These are phyloP conservation scores for Margaritifera margaritifera DNA, from an alignment of 2,888 invertebrate genomes.

Conservation along the genomic window DNA sequence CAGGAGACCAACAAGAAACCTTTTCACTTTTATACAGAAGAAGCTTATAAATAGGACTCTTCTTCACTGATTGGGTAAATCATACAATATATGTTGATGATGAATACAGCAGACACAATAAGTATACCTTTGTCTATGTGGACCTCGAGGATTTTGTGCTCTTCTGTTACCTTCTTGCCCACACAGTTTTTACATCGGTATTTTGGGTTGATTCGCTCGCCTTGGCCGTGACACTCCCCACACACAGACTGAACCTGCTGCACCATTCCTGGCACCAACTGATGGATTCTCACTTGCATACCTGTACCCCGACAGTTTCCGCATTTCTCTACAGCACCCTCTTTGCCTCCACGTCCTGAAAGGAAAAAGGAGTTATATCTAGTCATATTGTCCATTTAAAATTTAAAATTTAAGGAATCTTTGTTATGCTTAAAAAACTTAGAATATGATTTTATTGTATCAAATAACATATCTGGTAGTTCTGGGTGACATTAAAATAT, in stretches of 20 bases:
- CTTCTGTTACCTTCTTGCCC: slow-evolving; percentile 91
- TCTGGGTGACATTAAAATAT: too few species aligned
- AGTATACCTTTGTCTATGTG: slow-evolving; percentile 83
- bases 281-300: slow-evolving; percentile 82
- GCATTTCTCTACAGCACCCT: slow-evolving; percentile 91
- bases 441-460: background rate
- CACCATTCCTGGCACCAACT: slow-evolving; percentile 84
- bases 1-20: too few species aligned
- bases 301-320: slow-evolving; percentile 91
- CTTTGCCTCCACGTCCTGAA: slow-evolving; percentile 88
- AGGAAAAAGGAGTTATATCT: background rate
- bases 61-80: too few species aligned
- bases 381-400: too few species aligned
- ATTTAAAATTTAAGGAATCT: too few species aligned
- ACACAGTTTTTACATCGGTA: slow-evolving; percentile 94
- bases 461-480: too few species aligned
- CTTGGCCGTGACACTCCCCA: slow-evolving; percentile 87
- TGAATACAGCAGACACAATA: too few species aligned
- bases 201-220: slow-evolving; percentile 78
- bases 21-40: too few species aligned
- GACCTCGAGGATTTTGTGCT: slow-evolving; percentile 95
- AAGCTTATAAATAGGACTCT: too few species aligned
- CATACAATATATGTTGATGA: too few species aligned
- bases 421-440: background rate
- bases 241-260: slow-evolving; percentile 95